These are phyloP conservation scores for Parazoanthus swiftii DNA, from an alignment of 92 coral and sea anemone genomes.

Conservation along the genomic window DNA sequence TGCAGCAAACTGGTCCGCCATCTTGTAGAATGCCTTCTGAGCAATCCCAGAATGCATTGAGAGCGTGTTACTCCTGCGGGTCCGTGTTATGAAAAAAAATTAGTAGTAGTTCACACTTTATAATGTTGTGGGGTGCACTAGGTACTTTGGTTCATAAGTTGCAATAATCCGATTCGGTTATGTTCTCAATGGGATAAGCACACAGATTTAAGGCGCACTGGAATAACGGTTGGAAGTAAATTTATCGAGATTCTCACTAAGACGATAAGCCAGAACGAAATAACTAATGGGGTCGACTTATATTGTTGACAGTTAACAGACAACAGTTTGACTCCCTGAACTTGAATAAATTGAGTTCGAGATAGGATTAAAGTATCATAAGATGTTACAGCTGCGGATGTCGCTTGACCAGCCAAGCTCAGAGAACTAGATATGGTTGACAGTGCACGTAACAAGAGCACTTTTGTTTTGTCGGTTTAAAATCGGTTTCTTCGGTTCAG, in stretches of 20 bases:
- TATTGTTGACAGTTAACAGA: conserved; percentile 4
- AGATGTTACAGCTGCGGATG: not conserved
- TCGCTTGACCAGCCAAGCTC: conserved; percentile 37
- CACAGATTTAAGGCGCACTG: not conserved
- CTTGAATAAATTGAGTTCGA: conserved; percentile 11
- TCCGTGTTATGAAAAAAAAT: not conserved
- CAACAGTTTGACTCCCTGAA: not conserved
- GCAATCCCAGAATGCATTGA: conserved; percentile 61
- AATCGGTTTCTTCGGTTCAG: not conserved
- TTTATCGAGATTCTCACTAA: not conserved
- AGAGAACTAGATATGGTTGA: not conserved
- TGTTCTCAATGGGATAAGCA: not conserved
- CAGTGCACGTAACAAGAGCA: not conserved
- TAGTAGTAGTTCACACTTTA: too few relatives aligned
- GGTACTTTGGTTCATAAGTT: not conserved
- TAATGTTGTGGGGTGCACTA: not conserved
- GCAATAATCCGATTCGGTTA: conserved; percentile 9
- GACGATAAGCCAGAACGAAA: conserved; percentile 28
- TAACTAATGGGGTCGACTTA: not conserved
- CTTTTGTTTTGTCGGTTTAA: not conserved
- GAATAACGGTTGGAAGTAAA: not conserved
- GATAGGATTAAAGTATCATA: conserved; percentile 38
- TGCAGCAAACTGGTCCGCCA: conserved; percentile 87
- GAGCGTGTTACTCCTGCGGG: conserved; percentile 43
- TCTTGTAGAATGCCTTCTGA: conserved; percentile 80